Conservation (phyloP, 1,140 invertebrate genomes). For the Drosophila kurseongensis region DNA sequence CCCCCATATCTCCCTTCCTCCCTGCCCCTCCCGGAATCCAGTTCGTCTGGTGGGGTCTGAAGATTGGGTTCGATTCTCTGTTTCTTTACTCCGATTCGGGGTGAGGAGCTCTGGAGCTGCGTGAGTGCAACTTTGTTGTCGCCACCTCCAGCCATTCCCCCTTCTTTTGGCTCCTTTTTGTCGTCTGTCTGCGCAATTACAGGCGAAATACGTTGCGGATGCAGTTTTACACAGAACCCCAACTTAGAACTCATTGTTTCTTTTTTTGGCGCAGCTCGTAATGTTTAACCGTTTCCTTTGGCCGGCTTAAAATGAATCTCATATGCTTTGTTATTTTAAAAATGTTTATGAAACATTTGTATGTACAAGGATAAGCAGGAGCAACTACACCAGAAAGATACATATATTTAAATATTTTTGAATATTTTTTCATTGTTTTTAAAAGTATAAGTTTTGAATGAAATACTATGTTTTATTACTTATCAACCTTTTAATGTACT, state of each 20-base stretch:
- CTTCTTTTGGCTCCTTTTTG: constrained; percentile 15
- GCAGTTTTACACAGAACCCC: constrained; percentile 51
- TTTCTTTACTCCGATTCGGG: constrained; percentile 29
- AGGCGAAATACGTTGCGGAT: constrained; percentile 47
- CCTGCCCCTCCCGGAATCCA: constrained; percentile 9
- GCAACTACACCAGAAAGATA: too few relatives aligned
- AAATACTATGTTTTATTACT: too few relatives aligned
- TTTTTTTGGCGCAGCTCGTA: constrained; percentile 47
- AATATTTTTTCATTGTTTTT: too few relatives aligned
- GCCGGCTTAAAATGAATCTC: constrained; percentile 66
- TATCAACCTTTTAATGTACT: too few relatives aligned
- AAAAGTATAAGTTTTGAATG: too few relatives aligned
- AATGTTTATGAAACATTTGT: constrained; percentile 29
- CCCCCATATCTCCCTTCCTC: background rate
- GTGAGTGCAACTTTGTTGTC: constrained; percentile 59
- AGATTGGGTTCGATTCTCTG: constrained; percentile 28
- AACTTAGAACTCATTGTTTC: background rate
- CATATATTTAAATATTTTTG: too few relatives aligned
- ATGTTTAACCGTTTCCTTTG: constrained; percentile 65
- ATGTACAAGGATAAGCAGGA: too few relatives aligned
- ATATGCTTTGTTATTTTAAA: constrained; percentile 79
- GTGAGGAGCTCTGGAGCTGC: constrained; percentile 43
- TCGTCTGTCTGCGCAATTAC: constrained; percentile 57
- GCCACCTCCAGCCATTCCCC: constrained; percentile 25
- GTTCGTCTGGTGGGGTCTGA: constrained; percentile 44